These are phyloP conservation scores for Lasioglossum lativentre DNA, from an alignment of 2,888 invertebrate genomes.

Conservation along the genomic window DNA sequence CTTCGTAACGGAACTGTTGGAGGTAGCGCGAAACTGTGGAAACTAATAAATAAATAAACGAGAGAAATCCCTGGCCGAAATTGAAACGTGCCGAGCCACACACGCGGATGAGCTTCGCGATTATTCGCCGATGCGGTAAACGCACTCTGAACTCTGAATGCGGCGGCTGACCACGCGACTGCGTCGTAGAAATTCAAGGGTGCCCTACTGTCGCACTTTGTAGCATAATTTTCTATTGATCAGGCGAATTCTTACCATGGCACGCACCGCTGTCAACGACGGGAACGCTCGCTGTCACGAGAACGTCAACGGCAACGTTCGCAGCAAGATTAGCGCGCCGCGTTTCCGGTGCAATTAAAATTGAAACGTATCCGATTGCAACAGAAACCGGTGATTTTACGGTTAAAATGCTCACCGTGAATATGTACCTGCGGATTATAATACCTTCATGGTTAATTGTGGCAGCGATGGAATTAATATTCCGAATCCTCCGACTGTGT, in stretches of 20 bases:
- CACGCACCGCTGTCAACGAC: conserved; percentile 54
- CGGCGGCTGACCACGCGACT: conserved; percentile 17
- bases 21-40: neutral
- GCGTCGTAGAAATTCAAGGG: conserved; percentile 55
- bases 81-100: conserved; percentile 22
- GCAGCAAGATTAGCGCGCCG: neutral
- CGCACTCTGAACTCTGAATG: conserved; percentile 10
- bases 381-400: neutral
- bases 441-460: conserved; percentile 38
- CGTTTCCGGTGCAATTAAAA: conserved; percentile 37
- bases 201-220: conserved; percentile 35
- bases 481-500: conserved; percentile 14
- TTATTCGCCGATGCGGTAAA: conserved; percentile 26
- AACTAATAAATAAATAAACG: conserved; percentile 7
- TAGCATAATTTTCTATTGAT: conserved; percentile 64
- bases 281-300: conserved; percentile 29
- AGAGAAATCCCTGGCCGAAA: neutral
- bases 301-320: neutral
- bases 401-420: conserved; percentile 20
- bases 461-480: conserved; percentile 12
- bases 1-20: neutral
- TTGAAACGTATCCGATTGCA: conserved; percentile 43
- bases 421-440: neutral
- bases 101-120: conserved; percentile 39
- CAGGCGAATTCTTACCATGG: conserved; percentile 38